Base-by-base conservation (phyloP, 2,113 vertebrate genomes). In the Rynchops niger region DNA sequence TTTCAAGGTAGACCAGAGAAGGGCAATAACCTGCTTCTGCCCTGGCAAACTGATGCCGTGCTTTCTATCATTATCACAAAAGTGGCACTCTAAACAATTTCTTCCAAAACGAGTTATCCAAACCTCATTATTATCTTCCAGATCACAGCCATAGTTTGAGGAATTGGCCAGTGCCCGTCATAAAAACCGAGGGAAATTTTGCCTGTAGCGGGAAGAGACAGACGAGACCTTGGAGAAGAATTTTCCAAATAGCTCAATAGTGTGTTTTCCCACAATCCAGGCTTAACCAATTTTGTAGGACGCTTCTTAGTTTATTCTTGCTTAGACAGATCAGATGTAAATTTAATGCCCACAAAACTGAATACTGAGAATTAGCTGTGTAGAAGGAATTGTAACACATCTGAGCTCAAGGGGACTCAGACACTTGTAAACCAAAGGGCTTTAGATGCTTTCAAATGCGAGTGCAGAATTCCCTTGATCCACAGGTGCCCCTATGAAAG, bases 121-220 rank as follows among this genome's bases (percentile, higher is more conserved):
- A 85, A 74, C 14, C 4, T 86, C 15, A 21, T 50, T 45, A 12
- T 14, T 47, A 7, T 45, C 27, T 73, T 86, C 38, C 40, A 76
- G 45, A 27, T 86, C n/a, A 29, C 36, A 81, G 40, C 25, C 26
- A 26, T 26, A 53, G 14, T 50, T 74, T 2, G 6, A 55, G 47
- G 45, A 69, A 50, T 34, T 52, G n/a, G 30, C 66, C 52, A 45
- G 29, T 18, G 21, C 12, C 42, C 16, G 9, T 52, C 61, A 47
- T 11, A 74, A 76, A 82, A 79, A 38, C 19, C 0, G 0, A 52
- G 30, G 30, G 3, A 76, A 43, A 12, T 2, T 84, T 71, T 91
- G 16, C 17, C 17, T 3, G 2, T 3, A 34, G 52, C 12, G 76
- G 42, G 19, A 85, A 70, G 17, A 92, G 9, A 27, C 15, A 69